Conservation (phyloP, 2,888 invertebrate species). For the Patella pellucida region DNA sequence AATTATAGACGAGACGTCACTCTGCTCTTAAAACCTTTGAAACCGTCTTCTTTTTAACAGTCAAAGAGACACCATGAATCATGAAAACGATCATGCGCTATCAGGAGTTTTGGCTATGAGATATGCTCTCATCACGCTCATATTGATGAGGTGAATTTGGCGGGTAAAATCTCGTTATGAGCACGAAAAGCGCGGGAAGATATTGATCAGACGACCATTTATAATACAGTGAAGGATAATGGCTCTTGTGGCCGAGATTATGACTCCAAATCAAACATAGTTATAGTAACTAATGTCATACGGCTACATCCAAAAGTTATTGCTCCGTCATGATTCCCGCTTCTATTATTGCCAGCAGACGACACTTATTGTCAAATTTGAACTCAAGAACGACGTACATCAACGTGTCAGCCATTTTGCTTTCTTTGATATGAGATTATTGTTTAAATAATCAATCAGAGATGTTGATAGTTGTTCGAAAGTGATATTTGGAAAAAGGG, state of each 20-base stretch:
- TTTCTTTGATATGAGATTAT: no score
- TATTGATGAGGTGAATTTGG: slow-evolving; percentile 10
- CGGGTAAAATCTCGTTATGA: slow-evolving; percentile 11
- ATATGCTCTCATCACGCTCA: slow-evolving; percentile 9
- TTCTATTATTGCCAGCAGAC: slow-evolving; percentile 8
- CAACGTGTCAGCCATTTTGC: no score
- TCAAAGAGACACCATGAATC: no score
- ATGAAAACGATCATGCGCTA: neutral
- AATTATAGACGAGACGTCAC: no score
- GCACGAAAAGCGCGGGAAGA: slow-evolving; percentile 10
- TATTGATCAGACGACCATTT: slow-evolving; percentile 11
- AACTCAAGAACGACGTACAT: no score
- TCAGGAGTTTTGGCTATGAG: neutral
- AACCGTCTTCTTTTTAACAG: no score
- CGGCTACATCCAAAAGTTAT: neutral
- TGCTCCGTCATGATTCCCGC: neutral
- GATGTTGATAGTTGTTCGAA: no score
- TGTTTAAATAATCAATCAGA: no score
- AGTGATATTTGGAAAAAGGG: no score
- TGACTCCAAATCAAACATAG: slow-evolving; percentile 10
- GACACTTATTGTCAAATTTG: neutral
- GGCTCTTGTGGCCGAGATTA: slow-evolving; percentile 5
- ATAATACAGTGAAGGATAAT: slow-evolving; percentile 5
- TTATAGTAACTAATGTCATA: slow-evolving; percentile 1
- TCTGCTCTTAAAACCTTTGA: no score